phyloP scores from a whole-genome alignment of 2,888 invertebrate genomes.

The Colletes collaris region DNA sequence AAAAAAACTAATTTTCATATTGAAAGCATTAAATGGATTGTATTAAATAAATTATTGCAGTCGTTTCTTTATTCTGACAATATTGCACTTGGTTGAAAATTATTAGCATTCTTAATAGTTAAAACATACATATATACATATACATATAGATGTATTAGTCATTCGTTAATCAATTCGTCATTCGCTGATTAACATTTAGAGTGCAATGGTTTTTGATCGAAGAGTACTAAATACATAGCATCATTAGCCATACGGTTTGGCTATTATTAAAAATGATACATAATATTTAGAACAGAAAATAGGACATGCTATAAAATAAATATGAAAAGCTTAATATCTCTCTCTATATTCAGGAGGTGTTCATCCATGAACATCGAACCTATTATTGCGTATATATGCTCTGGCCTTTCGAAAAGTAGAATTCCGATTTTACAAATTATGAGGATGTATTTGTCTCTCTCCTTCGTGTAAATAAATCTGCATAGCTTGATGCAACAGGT shows the following conservation, averaged over 20 bases:
- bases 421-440: slow-evolving; percentile 32
- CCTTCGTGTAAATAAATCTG: slow-evolving; percentile 94
- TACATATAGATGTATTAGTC: background rate
- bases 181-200: too few species aligned
- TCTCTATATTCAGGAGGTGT: too few species aligned
- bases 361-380: too few species aligned
- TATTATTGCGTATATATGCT: slow-evolving; percentile 1
- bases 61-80: slow-evolving; percentile 5
- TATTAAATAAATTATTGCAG: background rate
- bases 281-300: too few species aligned
- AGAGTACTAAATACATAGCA: too few species aligned
- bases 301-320: too few species aligned
- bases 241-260: too few species aligned
- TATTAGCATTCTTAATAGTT: slow-evolving; percentile 21
- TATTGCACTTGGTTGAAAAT: slow-evolving; percentile 40
- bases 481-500: slow-evolving; percentile 92
- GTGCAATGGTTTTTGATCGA: too few species aligned
- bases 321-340: too few species aligned
- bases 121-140: background rate
- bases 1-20: slow-evolving; percentile 19
- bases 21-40: background rate
- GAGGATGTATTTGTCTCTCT: slow-evolving; percentile 92
- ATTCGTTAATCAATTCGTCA: background rate
- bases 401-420: slow-evolving; percentile 3
- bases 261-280: too few species aligned